These are phyloP conservation scores for Coregonus ussuriensis DNA, from an alignment of 2,797 vertebrate species.

Conservation along the genomic window DNA sequence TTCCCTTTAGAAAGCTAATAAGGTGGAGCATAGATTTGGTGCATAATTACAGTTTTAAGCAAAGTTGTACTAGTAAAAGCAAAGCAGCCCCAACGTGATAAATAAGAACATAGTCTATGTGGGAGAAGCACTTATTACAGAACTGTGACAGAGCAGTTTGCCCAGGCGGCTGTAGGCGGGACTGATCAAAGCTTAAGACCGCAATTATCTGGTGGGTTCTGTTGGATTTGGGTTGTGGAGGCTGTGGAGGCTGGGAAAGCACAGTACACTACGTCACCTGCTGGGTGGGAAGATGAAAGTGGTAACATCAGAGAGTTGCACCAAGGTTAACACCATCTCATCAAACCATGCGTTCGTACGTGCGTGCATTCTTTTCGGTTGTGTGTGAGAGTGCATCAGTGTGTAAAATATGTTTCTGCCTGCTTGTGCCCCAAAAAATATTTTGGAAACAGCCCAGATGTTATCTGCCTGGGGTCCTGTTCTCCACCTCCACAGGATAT, in stretches of 20 bases:
- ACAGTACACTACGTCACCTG: neutral
- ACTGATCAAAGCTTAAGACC: slow-evolving; percentile 2
- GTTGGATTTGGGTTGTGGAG: neutral
- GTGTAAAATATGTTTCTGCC: neutral
- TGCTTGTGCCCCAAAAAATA: neutral
- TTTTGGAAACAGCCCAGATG: neutral
- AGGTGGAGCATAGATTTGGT: no score
- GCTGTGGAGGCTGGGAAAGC: neutral
- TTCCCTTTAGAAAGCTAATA: no score
- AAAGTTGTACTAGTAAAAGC: neutral
- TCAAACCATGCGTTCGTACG: neutral
- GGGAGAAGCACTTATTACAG: neutral
- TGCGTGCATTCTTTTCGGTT: neutral
- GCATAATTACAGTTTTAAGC: neutral
- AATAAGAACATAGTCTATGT: neutral
- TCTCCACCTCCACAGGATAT: no score
- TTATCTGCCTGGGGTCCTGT: no score
- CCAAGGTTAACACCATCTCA: neutral
- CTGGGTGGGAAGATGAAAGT: neutral
- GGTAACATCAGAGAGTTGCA: neutral
- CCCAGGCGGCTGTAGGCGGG: neutral
- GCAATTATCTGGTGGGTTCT: neutral
- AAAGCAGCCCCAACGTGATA: neutral
- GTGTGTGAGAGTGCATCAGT: neutral
- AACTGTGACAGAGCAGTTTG: neutral